These are phyloP conservation scores for Tamandua tetradactyla DNA, from an alignment of 2,797 vertebrate species.

Conservation along the genomic window DNA sequence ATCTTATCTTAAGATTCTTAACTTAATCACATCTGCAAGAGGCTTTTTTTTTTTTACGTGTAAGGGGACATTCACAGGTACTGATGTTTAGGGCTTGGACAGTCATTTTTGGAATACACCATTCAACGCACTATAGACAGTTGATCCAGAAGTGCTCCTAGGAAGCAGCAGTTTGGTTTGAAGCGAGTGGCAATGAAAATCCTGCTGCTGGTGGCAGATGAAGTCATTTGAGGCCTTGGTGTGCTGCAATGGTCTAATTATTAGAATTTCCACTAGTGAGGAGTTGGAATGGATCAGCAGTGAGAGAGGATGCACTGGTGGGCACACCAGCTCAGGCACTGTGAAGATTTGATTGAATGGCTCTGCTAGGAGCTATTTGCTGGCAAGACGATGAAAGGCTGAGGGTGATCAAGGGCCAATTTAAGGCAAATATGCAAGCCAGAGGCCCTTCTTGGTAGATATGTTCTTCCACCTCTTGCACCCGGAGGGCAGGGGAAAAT, in stretches of 20 bases:
- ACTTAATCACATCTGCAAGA: no score
- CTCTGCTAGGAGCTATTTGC: not conserved
- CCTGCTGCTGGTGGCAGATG: not conserved
- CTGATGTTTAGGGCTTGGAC: no score
- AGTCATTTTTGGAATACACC: no score
- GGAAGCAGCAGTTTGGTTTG: not conserved
- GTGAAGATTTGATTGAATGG: not conserved
- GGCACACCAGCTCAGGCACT: not conserved
- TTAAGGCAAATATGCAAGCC: not conserved
- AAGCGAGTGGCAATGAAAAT: not conserved
- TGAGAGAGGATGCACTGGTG: no score
- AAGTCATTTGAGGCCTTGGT: not conserved
- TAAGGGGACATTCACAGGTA: no score
- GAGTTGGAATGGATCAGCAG: not conserved
- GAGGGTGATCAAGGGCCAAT: not conserved
- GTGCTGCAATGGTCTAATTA: not conserved
- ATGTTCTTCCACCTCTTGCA: constrained; percentile 15
- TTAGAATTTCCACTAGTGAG: not conserved
- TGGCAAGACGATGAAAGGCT: not conserved
- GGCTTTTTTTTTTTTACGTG: no score
- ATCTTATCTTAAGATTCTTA: no score
- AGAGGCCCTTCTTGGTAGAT: not conserved
- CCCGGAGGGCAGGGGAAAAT: not conserved
- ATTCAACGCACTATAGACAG: not conserved
- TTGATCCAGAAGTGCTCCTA: not conserved